phyloP scores from a whole-genome alignment of 2,797 vertebrate species.

The Champsocephalus esox region DNA sequence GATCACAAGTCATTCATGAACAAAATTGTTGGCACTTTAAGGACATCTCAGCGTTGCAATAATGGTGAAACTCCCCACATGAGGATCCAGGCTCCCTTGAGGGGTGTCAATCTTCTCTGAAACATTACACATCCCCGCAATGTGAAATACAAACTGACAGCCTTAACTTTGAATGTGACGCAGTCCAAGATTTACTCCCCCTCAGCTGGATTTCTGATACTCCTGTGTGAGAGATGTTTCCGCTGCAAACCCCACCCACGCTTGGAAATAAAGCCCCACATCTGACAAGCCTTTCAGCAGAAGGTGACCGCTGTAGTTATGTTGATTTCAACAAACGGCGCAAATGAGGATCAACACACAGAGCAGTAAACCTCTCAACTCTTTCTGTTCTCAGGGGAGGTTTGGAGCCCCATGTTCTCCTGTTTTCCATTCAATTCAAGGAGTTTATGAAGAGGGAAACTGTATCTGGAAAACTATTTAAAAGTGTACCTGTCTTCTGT shows the following conservation, averaged over 20 bases:
- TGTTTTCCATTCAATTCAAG: conserved; percentile 20
- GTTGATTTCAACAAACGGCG: neutral
- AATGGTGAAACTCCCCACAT: conserved; percentile 10
- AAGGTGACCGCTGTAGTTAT: neutral
- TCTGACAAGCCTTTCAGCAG: conserved; percentile 6
- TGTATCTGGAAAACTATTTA: conserved; percentile 6
- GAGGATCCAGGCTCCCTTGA: conserved; percentile 20
- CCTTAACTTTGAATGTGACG: conserved; percentile 11
- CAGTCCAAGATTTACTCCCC: conserved; percentile 6
- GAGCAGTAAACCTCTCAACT: neutral
- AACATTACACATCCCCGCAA: conserved; percentile 6
- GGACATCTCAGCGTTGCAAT: neutral
- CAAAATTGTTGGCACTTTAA: neutral
- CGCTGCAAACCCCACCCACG: neutral
- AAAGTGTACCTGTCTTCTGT: neutral
- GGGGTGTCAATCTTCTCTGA: conserved; percentile 13
- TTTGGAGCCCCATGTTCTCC: neutral
- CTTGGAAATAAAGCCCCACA: conserved; percentile 11
- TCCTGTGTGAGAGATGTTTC: conserved; percentile 17
- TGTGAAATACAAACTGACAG: conserved; percentile 15
- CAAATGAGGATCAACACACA: neutral
- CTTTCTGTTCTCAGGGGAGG: conserved; percentile 1
- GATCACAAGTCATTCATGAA: neutral
- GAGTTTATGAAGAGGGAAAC: neutral
- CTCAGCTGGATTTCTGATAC: conserved; percentile 30